phyloP scores from a whole-genome alignment of 2,113 vertebrate species.

The Aegypius monachus region DNA sequence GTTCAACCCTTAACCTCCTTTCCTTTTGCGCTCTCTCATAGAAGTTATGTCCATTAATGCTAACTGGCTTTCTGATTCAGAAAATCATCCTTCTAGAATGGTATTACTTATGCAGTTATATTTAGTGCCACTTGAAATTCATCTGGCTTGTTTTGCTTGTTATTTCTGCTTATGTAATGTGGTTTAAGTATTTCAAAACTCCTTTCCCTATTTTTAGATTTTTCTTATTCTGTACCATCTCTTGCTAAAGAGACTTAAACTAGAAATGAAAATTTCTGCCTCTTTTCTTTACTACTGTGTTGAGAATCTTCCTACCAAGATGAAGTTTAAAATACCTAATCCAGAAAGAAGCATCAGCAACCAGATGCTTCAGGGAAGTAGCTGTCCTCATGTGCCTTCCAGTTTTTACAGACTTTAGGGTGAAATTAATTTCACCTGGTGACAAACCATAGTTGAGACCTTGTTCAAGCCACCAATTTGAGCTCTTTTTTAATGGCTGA shows the following conservation, averaged over 20 bases:
- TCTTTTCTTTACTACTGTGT: background rate
- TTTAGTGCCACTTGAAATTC: constrained; percentile 43
- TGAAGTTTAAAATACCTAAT: background rate
- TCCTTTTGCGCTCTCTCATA: background rate
- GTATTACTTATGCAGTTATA: background rate
- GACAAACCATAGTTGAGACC: background rate
- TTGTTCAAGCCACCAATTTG: background rate
- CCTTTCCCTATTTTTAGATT: constrained; percentile 20
- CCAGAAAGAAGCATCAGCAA: background rate
- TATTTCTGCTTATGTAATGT: constrained; percentile 29
- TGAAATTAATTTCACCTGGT: background rate
- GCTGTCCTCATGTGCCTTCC: background rate
- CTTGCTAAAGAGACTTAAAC: background rate
- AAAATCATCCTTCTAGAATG: constrained; percentile 21
- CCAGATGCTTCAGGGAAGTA: background rate
- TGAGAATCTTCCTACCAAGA: background rate
- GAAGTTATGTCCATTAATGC: constrained; percentile 35
- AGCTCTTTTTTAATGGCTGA: background rate
- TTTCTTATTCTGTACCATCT: background rate
- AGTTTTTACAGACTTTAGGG: background rate
- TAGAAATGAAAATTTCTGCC: background rate
- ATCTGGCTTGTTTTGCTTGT: constrained; percentile 34
- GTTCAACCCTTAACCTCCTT: constrained; percentile 56
- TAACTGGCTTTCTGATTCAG: constrained; percentile 33
- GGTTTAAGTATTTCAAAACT: constrained; percentile 29